Evolutionary conservation across 1,140 invertebrate species (phyloP), one percentile per base, ranked within the genome.

Genomic region (Acromyrmex charruanus): DNA sequence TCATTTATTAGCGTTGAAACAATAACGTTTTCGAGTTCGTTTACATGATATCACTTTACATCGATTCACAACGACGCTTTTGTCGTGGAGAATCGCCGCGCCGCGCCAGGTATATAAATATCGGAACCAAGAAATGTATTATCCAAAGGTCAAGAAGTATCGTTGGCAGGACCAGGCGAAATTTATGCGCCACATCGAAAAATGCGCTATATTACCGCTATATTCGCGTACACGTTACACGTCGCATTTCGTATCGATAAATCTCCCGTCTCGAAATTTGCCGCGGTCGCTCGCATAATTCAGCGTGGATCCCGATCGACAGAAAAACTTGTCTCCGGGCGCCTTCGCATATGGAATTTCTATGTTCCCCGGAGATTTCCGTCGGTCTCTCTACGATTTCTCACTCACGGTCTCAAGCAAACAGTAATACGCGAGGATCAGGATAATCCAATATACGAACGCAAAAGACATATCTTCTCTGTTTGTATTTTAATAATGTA

Each of bases 171-270:
- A 63, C 1, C 44, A 18, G 39, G 10, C 25, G n/a, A 80, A 88
- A 89, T 89, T 89, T 86, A 89, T 88, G 59, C 69, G 5, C n/a
- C 75, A 16, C 51, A n/a, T 58, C 75, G 68, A 86, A 88, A 89
- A 89, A 65, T 80, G 55, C 28, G 55, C n/a, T n/a, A n/a, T n/a
- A n/a, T n/a, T 77, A 85, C 61, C 72, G 72, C 61, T 61, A 72
- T 59, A 59, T 55, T 68, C 49, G 39, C 9, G 39, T 71, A 71
- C 35, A 25, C 68, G 69, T 65, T 71, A 61, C 53, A 51, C 72
- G 75, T 71, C 58, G 65, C 66, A 75, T 59, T 28, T 75, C 59
- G 88, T 65, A 61, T 66, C 74, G 87, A 89, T 88, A 75, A 89
- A 89, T 89, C 82, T 61, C 39, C 10, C 55, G 6, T 2, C 68